A percentile compares a stretch with the other conserved stretches of the same genome.
Conservation (phyloP, 2,888 invertebrate genomes). For the Chrysolina americana region DNA sequence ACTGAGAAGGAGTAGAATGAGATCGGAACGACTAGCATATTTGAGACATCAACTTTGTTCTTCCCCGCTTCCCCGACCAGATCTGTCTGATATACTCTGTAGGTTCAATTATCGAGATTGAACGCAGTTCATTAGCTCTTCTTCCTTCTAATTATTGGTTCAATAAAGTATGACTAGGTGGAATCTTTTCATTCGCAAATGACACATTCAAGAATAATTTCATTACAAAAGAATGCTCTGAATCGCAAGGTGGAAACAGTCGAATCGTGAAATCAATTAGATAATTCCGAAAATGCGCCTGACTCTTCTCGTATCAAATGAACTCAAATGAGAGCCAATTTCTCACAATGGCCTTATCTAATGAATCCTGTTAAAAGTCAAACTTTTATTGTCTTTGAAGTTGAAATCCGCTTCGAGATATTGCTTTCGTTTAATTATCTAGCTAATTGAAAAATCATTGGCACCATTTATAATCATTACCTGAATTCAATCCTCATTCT, state of each 20-base stretch:
- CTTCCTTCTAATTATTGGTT: background rate
- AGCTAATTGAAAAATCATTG: constrained; percentile 9
- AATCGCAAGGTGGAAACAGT: background rate
- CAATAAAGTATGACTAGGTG: background rate
- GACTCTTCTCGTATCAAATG: background rate
- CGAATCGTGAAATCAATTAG: background rate
- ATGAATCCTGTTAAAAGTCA: background rate
- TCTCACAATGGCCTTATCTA: background rate
- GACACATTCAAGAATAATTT: background rate
- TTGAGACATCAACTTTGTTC: too few relatives aligned
- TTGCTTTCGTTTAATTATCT: constrained; percentile 15
- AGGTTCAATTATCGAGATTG: too few relatives aligned
- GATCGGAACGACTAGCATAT: too few relatives aligned
- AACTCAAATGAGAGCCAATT: background rate
- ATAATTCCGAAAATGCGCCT: background rate
- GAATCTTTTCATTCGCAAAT: background rate
- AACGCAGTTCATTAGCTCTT: background rate
- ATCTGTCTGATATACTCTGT: too few relatives aligned
- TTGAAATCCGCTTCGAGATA: background rate
- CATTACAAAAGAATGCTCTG: background rate
- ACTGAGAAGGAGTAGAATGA: too few relatives aligned
- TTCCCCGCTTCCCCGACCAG: too few relatives aligned
- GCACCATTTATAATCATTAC: constrained; percentile 16
- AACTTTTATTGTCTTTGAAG: constrained; percentile 11
- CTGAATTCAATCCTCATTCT: background rate